These are phyloP conservation scores for Drosophila tropicalis DNA, from an alignment of 1,140 invertebrate species.

Conservation along the genomic window DNA sequence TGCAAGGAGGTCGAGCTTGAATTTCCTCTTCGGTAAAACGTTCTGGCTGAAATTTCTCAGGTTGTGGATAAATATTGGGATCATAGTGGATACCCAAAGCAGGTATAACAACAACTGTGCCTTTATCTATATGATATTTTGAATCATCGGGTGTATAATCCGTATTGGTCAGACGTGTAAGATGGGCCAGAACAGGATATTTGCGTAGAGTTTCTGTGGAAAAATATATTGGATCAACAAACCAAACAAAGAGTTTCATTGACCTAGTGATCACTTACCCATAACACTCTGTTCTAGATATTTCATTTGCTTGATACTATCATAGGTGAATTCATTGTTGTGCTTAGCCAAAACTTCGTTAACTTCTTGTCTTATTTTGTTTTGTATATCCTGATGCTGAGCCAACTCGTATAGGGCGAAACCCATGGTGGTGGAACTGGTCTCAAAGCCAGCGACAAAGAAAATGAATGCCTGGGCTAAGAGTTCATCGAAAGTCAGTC, in stretches of 20 bases:
- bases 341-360: constrained; percentile 83
- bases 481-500: constrained; percentile 69
- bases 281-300: constrained; percentile 87
- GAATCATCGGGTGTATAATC: constrained; percentile 85
- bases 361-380: constrained; percentile 86
- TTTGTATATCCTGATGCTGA: constrained; percentile 86
- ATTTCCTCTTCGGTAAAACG: constrained; percentile 84
- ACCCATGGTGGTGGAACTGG: constrained; percentile 86
- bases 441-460: constrained; percentile 89
- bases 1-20: constrained; percentile 44
- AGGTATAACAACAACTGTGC: constrained; percentile 86
- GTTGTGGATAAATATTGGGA: constrained; percentile 73
- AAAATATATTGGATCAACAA: too few relatives aligned
- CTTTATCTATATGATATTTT: constrained; percentile 86
- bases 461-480: constrained; percentile 86
- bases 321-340: constrained; percentile 85
- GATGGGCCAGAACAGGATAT: constrained; percentile 85
- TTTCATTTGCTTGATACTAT: constrained; percentile 85
- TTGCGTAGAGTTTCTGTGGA: constrained; percentile 86
- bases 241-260: too few relatives aligned
- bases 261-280: constrained; percentile 79
- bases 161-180: constrained; percentile 85
- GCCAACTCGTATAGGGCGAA: constrained; percentile 87
- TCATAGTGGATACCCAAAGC: constrained; percentile 86
- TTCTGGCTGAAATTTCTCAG: constrained; percentile 85